Base-by-base conservation (phyloP, 2,113 vertebrate genomes). In the Cryptotis parvus region DNA sequence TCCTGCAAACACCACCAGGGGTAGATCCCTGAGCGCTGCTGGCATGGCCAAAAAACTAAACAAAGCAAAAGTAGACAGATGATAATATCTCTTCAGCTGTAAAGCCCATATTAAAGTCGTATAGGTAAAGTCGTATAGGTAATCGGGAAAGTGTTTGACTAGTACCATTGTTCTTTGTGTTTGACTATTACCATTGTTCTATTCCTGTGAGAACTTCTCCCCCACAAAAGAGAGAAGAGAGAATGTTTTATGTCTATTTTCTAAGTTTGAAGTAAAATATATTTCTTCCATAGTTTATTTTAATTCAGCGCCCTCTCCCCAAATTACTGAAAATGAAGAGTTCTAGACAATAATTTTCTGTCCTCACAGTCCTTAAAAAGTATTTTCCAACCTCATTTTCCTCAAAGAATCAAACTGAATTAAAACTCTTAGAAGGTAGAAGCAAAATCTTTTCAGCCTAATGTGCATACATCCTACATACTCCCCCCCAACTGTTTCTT, bases 361-460 rank as follows among this genome's bases (percentile, higher is more conserved):
- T 37, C 22, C 9, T 70, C 45, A 63, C 10, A 70, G 63, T 43
- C 37, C 91, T 58, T 14, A 31, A 85, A 93, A 76, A 83, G 43
- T 70, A 70, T 43, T 77, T 76, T 55, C 16, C 20, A 77, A 68
- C 70, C 55, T 85, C 15, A 88, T 88, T 79, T 90, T 66, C 89
- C 69, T 89, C 94, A 94, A 29, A 95, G 27, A 94, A 94, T 78
- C 68, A 69, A 82, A 95, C 92, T 97, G 87, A 58, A 58, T 58
- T 95, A 82, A 92, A n/a, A 83, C 7, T 80, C 45, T 26, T 89
- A 49, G 89, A 58, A 94, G 82, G 66, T 0, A 1, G 76, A 6
- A 89, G 55, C 43, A 91, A 6, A 91, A 68, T n/a, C 91, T 95
- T 93, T 81, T 22, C 55, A 83, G 86, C 94, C 94, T 58, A 58